Percentiles rank a stretch among this genome's conserved stretches.
phyloP scores from a whole-genome alignment of 2,113 vertebrate genomes.

The Cariama cristata region DNA sequence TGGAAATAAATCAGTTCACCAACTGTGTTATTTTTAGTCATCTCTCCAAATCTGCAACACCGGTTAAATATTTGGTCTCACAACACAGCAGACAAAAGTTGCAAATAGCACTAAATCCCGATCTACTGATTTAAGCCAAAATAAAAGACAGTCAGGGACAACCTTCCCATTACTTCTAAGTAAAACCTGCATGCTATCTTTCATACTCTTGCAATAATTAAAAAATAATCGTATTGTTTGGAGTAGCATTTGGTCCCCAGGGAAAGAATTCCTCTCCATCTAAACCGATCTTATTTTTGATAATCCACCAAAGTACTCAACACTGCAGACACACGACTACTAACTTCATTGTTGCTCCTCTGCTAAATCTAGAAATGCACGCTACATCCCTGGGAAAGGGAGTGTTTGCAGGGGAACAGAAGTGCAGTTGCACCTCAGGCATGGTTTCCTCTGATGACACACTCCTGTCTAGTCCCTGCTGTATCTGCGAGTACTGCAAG shows the following conservation, averaged over 20 bases:
- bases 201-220: neutral
- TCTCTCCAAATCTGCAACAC: neutral
- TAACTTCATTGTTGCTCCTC: neutral
- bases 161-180: neutral
- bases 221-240: slow-evolving; percentile 22
- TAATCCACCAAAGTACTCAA: neutral
- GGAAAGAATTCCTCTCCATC: slow-evolving; percentile 12
- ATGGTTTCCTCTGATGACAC: neutral
- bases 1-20: neutral
- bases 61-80: slow-evolving; percentile 1
- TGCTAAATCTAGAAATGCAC: neutral
- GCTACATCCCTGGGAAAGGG: neutral
- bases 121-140: neutral
- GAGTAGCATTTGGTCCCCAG: neutral
- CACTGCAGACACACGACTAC: neutral
- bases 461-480: neutral
- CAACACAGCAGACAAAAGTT: neutral
- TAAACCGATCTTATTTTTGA: neutral
- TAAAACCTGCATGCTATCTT: neutral
- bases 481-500: neutral
- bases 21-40: slow-evolving; percentile 3
- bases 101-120: neutral
- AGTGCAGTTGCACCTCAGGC: neutral
- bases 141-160: neutral
- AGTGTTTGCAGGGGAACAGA: neutral